phyloP scores from a whole-genome alignment of 2,888 invertebrate genomes.

The Theretra japonica region DNA sequence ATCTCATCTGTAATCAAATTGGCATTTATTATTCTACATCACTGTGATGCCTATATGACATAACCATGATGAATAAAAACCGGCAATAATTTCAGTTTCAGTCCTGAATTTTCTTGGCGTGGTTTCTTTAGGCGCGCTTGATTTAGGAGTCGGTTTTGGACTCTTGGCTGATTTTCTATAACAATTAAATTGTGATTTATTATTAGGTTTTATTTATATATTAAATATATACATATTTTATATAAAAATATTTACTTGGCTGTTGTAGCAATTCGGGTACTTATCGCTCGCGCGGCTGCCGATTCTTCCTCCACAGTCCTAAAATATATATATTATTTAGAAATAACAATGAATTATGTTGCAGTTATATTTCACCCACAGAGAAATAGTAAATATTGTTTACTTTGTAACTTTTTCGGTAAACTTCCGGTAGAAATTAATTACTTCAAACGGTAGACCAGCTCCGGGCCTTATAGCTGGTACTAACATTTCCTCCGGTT shows the following conservation, averaged over 20 bases:
- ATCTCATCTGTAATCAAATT: slow-evolving; percentile 64
- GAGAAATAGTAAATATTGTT: slow-evolving; percentile 19
- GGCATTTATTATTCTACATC: neutral
- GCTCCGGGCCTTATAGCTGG: slow-evolving; percentile 67
- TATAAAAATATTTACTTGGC: slow-evolving; percentile 51
- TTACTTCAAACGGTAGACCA: slow-evolving; percentile 62
- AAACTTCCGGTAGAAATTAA: slow-evolving; percentile 61
- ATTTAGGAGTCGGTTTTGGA: slow-evolving; percentile 51
- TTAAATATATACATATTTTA: slow-evolving; percentile 12
- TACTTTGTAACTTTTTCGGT: slow-evolving; percentile 64
- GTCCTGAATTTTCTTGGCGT: slow-evolving; percentile 57
- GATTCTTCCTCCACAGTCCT: slow-evolving; percentile 62
- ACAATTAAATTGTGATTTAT: neutral
- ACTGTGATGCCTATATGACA: neutral
- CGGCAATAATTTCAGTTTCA: slow-evolving; percentile 72
- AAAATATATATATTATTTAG: slow-evolving; percentile 30
- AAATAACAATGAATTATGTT: neutral
- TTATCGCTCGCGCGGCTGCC: slow-evolving; percentile 50
- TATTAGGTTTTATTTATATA: neutral
- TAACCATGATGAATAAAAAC: slow-evolving; percentile 43
- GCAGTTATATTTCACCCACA: neutral
- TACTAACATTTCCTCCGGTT: slow-evolving; percentile 74
- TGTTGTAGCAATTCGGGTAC: slow-evolving; percentile 40
- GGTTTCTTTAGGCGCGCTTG: slow-evolving; percentile 44
- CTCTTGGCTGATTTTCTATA: slow-evolving; percentile 62